Evolutionary conservation across 2,797 vertebrate species (phyloP).

Genomic region (Takifugu rubripes): DNA sequence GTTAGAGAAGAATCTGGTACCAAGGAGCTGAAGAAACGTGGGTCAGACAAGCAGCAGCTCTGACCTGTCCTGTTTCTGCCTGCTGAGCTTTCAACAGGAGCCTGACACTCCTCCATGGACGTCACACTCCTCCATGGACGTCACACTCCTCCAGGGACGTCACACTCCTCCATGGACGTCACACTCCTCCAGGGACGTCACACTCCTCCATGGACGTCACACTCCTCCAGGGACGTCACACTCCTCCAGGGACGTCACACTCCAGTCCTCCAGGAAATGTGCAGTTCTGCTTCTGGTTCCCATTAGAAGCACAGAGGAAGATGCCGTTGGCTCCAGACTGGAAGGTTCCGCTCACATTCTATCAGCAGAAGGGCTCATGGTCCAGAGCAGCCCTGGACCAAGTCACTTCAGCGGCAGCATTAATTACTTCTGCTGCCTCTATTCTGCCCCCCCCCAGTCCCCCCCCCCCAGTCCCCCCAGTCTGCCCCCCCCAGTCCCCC

Average conservation of each 20-base stretch:
- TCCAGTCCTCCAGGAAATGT: conserved; percentile 60
- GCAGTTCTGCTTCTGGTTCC: conserved; percentile 66
- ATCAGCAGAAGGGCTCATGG: conserved; percentile 11
- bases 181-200: no score
- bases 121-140: conserved; percentile 39
- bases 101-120: conserved; percentile 17
- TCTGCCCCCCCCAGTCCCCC: no score
- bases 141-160: conserved; percentile 43
- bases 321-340: conserved; percentile 35
- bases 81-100: conserved; percentile 4
- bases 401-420: background rate
- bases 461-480: no score
- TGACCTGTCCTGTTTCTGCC: background rate
- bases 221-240: conserved; percentile 12
- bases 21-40: no score
- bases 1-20: no score
- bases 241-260: conserved; percentile 49
- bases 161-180: no score
- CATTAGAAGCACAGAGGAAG: conserved; percentile 58
- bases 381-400: background rate
- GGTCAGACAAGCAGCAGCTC: background rate
- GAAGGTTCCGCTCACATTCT: conserved; percentile 18
- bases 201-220: no score
- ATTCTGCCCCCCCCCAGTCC: no score
- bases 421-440: background rate